Conservation (phyloP, 2,113 vertebrate species). For the Clarias batrachus region DNA sequence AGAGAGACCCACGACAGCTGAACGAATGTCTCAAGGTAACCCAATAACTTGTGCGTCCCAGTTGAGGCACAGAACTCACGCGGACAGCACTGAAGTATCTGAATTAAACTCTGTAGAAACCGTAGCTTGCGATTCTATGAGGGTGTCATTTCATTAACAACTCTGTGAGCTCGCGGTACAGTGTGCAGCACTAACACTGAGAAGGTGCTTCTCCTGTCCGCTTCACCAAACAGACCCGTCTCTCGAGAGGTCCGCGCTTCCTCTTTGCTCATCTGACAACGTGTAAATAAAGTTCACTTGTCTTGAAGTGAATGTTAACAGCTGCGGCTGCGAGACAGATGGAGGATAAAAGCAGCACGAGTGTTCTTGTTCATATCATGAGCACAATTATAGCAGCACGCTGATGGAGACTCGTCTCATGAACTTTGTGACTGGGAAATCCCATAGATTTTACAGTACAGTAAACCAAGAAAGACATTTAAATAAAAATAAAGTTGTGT, state of each 20-base stretch:
- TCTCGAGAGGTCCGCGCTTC: neutral
- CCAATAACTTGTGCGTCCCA: neutral
- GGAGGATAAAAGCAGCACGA: conserved; percentile 4
- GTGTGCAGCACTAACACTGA: neutral
- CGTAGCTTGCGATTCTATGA: no score
- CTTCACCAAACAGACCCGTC: neutral
- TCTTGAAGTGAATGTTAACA: conserved; percentile 22
- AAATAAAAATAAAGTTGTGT: neutral
- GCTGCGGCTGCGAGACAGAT: conserved; percentile 36
- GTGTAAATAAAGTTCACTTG: neutral
- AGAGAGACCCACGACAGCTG: conserved; percentile 70
- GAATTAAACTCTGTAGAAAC: neutral
- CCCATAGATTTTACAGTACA: neutral
- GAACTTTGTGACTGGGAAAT: neutral
- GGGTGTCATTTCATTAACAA: neutral
- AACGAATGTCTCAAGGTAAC: conserved; percentile 77
- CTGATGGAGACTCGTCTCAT: neutral
- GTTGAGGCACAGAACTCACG: neutral
- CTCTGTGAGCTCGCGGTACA: neutral
- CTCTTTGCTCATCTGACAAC: neutral
- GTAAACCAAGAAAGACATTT: neutral
- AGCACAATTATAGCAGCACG: neutral
- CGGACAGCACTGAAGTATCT: neutral
- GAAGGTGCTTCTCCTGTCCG: neutral
- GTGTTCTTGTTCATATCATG: conserved; percentile 11